Evolutionary conservation across 2,797 vertebrate genomes (phyloP).

Genomic region (Clarias pachynema): DNA sequence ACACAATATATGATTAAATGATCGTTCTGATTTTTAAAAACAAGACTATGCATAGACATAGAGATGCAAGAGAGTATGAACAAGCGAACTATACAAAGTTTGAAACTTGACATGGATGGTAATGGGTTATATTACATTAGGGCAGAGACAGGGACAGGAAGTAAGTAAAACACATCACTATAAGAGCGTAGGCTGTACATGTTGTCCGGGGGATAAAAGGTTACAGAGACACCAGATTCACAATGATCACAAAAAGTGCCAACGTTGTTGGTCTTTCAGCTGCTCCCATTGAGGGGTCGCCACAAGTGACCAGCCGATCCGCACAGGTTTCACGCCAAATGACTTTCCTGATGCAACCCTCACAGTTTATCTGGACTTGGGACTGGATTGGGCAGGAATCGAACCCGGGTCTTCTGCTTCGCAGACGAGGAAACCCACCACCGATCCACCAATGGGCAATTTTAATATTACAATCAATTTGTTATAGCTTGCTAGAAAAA

Average conservation of each 20-base stretch:
- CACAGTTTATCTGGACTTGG: too few species aligned
- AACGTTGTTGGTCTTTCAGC: too few species aligned
- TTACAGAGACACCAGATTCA: background rate
- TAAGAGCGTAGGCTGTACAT: background rate
- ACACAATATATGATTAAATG: background rate
- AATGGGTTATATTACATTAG: background rate
- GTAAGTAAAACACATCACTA: background rate
- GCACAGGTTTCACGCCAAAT: too few species aligned
- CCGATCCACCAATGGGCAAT: background rate
- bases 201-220: background rate
- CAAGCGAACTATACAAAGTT: background rate
- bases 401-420: too few species aligned
- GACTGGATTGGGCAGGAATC: too few species aligned
- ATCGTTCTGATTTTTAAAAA: background rate
- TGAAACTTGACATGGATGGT: background rate
- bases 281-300: too few species aligned
- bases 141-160: background rate
- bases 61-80: background rate
- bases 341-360: too few species aligned
- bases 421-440: too few species aligned
- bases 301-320: too few species aligned
- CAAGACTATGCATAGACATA: background rate
- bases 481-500: background rate
- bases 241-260: background rate
- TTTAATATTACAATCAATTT: background rate